These are phyloP conservation scores for Drosophila gaucha DNA, from an alignment of 2,888 invertebrate species.

Conservation along the genomic window DNA sequence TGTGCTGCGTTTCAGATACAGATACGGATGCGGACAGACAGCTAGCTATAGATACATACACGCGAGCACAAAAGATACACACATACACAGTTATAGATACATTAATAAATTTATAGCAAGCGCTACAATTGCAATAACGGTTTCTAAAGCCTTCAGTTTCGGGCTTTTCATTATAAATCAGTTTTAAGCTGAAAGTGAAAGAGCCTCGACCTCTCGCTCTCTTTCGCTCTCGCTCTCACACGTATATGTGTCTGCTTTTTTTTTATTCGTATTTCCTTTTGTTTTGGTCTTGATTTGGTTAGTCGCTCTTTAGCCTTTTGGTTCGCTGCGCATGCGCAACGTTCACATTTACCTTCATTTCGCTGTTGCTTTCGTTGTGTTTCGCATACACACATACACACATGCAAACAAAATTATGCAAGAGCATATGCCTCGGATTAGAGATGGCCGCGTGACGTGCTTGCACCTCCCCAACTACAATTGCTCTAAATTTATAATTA, in stretches of 20 bases:
- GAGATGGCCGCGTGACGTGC: neutral
- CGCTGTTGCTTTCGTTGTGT: slow-evolving; percentile 10
- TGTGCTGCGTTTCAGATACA: slow-evolving; percentile 1
- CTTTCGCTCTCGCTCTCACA: neutral
- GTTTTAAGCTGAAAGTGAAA: slow-evolving; percentile 51
- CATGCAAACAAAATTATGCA: slow-evolving; percentile 45
- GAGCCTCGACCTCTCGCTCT: slow-evolving; percentile 8
- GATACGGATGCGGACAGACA: neutral
- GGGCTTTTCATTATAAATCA: slow-evolving; percentile 16
- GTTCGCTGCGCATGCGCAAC: slow-evolving; percentile 61
- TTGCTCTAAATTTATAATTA: neutral
- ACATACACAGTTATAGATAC: neutral
- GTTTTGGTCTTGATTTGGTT: slow-evolving; percentile 7
- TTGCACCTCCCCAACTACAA: neutral
- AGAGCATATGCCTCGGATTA: slow-evolving; percentile 26
- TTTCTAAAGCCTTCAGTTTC: slow-evolving; percentile 11
- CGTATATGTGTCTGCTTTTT: slow-evolving; percentile 10
- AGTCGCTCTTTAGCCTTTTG: slow-evolving; percentile 9
- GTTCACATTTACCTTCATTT: slow-evolving; percentile 65
- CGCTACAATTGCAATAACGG: slow-evolving; percentile 4
- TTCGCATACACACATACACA: slow-evolving; percentile 12
- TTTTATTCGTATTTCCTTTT: slow-evolving; percentile 2
- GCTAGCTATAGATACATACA: neutral
- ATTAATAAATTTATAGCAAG: neutral
- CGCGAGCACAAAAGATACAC: neutral